These are phyloP conservation scores for Idaea dimidiata DNA, from an alignment of 2,888 invertebrate genomes.

Conservation along the genomic window DNA sequence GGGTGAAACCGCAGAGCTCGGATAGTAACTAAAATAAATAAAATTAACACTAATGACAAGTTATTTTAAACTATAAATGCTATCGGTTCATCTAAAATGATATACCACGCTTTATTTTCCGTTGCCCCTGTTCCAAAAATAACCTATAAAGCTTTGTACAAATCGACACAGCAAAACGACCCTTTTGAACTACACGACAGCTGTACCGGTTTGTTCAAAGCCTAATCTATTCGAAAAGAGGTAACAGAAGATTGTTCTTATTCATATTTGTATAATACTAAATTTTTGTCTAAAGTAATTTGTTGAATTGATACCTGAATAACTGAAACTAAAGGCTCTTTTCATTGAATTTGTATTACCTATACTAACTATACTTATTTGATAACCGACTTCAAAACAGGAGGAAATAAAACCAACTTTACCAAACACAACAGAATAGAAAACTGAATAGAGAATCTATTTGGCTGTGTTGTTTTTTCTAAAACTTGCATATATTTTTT, in stretches of 20 bases:
- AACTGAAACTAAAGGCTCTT: slow-evolving; percentile 11
- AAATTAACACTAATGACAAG: slow-evolving; percentile 80
- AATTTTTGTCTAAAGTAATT: slow-evolving; percentile 46
- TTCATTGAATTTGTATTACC: background rate
- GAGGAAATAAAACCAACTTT: no score
- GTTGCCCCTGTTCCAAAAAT: slow-evolving; percentile 70
- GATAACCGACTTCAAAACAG: no score
- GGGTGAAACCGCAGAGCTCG: background rate
- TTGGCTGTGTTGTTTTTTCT: no score
- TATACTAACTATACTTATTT: background rate
- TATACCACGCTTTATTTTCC: slow-evolving; percentile 70
- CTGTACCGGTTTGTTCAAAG: background rate
- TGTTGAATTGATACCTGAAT: slow-evolving; percentile 39
- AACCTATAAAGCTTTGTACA: slow-evolving; percentile 1
- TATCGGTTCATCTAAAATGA: slow-evolving; percentile 75
- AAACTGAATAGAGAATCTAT: no score
- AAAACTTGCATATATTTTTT: no score
- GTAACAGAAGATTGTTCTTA: slow-evolving; percentile 79
- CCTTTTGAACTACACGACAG: background rate
- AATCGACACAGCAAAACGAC: background rate
- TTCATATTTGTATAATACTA: slow-evolving; percentile 60
- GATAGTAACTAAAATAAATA: slow-evolving; percentile 70
- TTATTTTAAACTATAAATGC: slow-evolving; percentile 72
- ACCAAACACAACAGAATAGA: no score
- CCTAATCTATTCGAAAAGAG: slow-evolving; percentile 58